Percentiles rank a stretch among this genome's conserved stretches.
These are phyloP conservation scores for Melanaphis sacchari DNA, from an alignment of 1,140 invertebrate genomes.

Conservation along the genomic window DNA sequence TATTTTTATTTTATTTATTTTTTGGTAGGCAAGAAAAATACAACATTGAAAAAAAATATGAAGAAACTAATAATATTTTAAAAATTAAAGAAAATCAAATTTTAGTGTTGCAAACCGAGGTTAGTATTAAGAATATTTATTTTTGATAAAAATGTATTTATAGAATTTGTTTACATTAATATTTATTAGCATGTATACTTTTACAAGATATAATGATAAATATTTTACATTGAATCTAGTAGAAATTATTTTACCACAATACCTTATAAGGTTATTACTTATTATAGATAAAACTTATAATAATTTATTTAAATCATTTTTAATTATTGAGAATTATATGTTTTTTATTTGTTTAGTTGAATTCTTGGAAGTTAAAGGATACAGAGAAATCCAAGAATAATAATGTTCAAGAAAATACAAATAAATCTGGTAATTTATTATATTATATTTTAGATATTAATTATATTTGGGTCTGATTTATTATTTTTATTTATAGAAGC, in stretches of 20 bases:
- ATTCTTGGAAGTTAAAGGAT: conserved; percentile 48
- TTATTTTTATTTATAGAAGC: conserved; percentile 22
- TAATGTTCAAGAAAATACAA: neutral
- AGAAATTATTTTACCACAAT: neutral
- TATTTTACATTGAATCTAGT: neutral
- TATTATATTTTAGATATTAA: neutral
- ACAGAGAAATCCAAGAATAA: neutral
- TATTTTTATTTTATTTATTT: neutral
- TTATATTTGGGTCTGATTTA: neutral
- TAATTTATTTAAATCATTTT: too few species aligned
- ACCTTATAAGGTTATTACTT: neutral
- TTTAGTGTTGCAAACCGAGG: conserved; percentile 49
- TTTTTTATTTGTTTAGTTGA: conserved; percentile 19
- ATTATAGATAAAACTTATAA: too few species aligned
- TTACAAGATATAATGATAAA: neutral
- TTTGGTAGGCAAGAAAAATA: conserved; percentile 32
- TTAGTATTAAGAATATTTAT: neutral
- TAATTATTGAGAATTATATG: neutral
- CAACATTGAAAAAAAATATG: conserved; percentile 38
- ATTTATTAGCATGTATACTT: neutral
- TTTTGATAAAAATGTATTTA: neutral
- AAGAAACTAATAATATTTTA: conserved; percentile 48
- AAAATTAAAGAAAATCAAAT: conserved; percentile 56
- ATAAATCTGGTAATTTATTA: conserved; percentile 30
- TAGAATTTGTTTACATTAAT: neutral